Evolutionary conservation across 2,797 vertebrate species (phyloP).

Genomic region (Apogon talboti): DNA sequence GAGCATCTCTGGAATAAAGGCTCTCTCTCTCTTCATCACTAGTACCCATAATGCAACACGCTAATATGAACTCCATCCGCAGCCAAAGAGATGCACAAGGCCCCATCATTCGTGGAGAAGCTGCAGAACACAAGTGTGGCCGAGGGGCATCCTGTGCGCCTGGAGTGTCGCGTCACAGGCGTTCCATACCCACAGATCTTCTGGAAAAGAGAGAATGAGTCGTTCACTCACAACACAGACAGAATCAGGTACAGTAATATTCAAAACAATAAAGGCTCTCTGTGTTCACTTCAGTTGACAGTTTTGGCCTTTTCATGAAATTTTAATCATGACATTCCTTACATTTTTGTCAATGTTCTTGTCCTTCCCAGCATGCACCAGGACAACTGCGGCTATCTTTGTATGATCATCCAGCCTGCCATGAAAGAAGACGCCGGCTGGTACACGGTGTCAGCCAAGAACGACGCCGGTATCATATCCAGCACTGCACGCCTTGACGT

Average conservation of each 20-base stretch:
- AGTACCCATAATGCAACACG: not conserved
- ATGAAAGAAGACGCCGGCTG: conserved; percentile 96
- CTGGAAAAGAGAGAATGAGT: conserved; percentile 99
- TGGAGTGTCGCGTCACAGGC: conserved; percentile 92
- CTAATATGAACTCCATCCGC: conserved; percentile 28
- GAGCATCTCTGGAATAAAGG: too few relatives aligned
- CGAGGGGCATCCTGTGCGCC: conserved; percentile 93
- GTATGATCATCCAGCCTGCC: conserved; percentile 97
- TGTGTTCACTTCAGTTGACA: too few relatives aligned
- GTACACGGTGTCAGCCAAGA: conserved; percentile 99
- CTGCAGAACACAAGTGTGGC: conserved; percentile 96
- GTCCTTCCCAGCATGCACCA: conserved; percentile 92
- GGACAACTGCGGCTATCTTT: conserved; percentile 96
- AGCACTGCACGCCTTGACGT: conserved; percentile 95
- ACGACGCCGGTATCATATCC: conserved; percentile 96
- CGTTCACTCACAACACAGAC: conserved; percentile 96
- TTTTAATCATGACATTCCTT: not conserved
- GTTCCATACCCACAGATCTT: conserved; percentile 96
- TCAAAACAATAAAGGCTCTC: not conserved
- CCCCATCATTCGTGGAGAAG: conserved; percentile 93
- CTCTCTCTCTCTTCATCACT: not conserved
- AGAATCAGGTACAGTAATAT: conserved; percentile 89
- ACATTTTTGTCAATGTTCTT: not conserved
- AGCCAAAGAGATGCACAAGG: conserved; percentile 98
- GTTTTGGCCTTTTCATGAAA: not conserved